Base-by-base conservation (phyloP, 2,888 invertebrate genomes). In the Syrphus vitripennis region DNA sequence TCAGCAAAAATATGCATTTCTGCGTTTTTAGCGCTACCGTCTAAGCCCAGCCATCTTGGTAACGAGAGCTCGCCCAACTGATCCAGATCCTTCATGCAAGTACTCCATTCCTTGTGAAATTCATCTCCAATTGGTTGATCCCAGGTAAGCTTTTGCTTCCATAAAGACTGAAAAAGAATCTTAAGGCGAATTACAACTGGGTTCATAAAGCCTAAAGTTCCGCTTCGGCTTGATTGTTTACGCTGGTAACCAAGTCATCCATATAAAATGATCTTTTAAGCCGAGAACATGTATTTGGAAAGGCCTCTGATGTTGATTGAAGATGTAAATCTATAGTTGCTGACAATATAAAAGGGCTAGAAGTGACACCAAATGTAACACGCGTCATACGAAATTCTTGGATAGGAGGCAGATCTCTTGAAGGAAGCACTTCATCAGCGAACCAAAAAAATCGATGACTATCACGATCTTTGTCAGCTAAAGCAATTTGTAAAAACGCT, bases 1-100 rank as follows among this genome's bases (percentile, higher is more conserved):
- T 69, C 69, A 1, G 53, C 53, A 21, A 59, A 72, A 19, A 72
- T 72, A 48, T 72, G 50, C 14, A 24, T 24, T 50, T 50, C 24
- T 0, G 21, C 12, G 50, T 21, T 50, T 12, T 50, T 24, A 24
- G 50, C 24, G 50, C 24, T 50, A 5, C 45, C 26, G 3, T 65
- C 26, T 16, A 21, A 21, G 24, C 50, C 50, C 19, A 50, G 4
- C 63, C 42, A 45, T 63, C 45, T 42, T 24, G 63, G 29, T 29
- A 45, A 45, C 5, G n/a, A 45, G 9, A 9, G 42, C 16, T 63
- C 63, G 12, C 50, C 50, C 21, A 50, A 24, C 14, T 24, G 24
- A 24, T 50, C 50, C 21, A 50, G 24, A 50, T 50, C 50, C 24
- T 50, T 50, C 50, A 50, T 24, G 5, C 50, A 50, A 50, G 50